Evolutionary conservation across 2,113 vertebrate species (phyloP).

Genomic region (Gnathonemus echidnorhynchus): DNA sequence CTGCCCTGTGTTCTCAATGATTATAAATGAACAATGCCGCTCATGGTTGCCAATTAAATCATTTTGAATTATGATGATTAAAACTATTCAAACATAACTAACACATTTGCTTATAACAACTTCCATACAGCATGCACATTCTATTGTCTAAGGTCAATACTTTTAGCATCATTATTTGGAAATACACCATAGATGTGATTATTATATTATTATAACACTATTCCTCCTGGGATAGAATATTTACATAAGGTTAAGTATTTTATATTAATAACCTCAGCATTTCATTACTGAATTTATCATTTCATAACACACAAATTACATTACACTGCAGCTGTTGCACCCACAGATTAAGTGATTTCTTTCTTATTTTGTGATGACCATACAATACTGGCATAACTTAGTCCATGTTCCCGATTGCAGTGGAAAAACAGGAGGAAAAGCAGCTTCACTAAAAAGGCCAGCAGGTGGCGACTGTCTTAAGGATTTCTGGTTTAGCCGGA

Average conservation of each 20-base stretch:
- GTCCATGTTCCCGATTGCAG: not conserved
- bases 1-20: not conserved
- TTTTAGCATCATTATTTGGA: not conserved
- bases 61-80: not conserved
- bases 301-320: not conserved
- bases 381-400: not conserved
- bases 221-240: not conserved
- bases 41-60: not conserved
- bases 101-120: not conserved
- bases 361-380: not conserved
- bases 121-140: not conserved
- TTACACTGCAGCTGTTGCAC: not conserved
- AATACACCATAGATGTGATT: not conserved
- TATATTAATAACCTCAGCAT: not conserved
- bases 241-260: not conserved
- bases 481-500: not conserved
- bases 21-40: not conserved
- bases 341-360: not conserved
- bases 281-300: not conserved
- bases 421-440: not conserved
- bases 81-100: not conserved
- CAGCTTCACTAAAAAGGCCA: not conserved
- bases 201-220: no score
- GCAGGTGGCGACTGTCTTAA: conserved; percentile 1
- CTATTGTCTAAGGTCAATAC: not conserved